Conservation (phyloP, 1,140 invertebrate genomes). For the Cydia strobilella region DNA sequence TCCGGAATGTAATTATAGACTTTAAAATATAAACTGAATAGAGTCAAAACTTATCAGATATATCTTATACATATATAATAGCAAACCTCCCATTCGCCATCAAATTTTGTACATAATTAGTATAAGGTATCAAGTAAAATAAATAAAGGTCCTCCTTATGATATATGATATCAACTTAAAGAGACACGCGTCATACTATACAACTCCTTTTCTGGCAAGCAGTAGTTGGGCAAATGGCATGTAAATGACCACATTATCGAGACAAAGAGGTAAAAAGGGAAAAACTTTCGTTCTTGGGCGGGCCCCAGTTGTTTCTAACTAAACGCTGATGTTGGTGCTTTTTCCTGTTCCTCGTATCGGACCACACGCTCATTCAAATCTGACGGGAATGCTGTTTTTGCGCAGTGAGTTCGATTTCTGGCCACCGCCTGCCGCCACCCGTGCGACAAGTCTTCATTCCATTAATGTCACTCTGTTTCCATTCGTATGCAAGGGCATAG, state of each 20-base stretch:
- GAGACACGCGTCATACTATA: neutral
- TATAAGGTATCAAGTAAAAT: too few species aligned
- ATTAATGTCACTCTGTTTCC: neutral
- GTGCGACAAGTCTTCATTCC: neutral
- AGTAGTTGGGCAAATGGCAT: neutral
- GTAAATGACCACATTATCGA: conserved; percentile 8
- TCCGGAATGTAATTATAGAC: neutral
- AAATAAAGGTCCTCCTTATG: too few species aligned
- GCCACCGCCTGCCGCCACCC: conserved; percentile 11
- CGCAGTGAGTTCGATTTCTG: neutral
- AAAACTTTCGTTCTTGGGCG: conserved; percentile 13
- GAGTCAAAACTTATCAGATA: neutral
- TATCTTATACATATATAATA: neutral
- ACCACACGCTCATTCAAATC: conserved; percentile 24
- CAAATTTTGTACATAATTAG: too few species aligned
- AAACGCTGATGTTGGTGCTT: conserved; percentile 10
- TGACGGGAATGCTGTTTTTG: conserved; percentile 18
- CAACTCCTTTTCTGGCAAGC: neutral
- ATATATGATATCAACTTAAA: too few species aligned
- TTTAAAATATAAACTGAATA: neutral
- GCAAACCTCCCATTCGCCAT: too few species aligned
- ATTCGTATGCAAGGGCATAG: too few species aligned
- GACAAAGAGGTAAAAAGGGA: neutral
- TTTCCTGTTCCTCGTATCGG: conserved; percentile 29
- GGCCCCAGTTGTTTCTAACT: conserved; percentile 15